Base-by-base conservation (phyloP, 2,888 invertebrate genomes). In the Pseudanteris insignis region DNA sequence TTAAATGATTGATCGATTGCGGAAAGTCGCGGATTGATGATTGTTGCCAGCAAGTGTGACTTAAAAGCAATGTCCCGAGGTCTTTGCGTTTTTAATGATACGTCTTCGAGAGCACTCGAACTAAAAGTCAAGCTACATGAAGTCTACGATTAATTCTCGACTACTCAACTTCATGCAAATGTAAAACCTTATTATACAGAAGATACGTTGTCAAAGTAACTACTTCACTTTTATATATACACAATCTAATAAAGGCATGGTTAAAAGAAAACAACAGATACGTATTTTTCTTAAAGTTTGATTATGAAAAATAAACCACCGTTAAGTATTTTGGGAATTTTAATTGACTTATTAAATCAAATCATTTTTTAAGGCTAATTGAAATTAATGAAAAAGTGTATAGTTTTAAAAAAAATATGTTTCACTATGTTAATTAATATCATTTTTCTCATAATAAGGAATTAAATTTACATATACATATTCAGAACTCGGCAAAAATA, bases 101-200 rank as follows among this genome's bases (percentile, higher is more conserved):
- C 58, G 29, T 50, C 40, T 48, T 57, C 55, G 44, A 58, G 50
- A 50, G 21, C 50, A 58, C 50, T 50, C 21, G 2, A 33, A 51
- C 24, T 38, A 28, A 51, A 48, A 41, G 30, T 48, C 36, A 30
- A 30, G 43, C 48, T 57, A 41, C 36, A 25, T 32, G 18, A 43
- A 36, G 12, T 25, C 9, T 48, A 14, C 29, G 12, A 33, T 40
- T 46, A 50, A 38, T n/a, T 51, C 26, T 12, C 11, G 11, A 36
- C 34, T 47, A 53, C 11, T 14, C 32, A 28, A 53, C 25, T 51
- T 38, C 59, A 41, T 59, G 51, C 51, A 59, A 51, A 59, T 41
- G 40, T 43, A 26, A 37, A 44, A 51, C 28, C 46, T 59, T 44
- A 59, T 59, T 51, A 59, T 51, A 51, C 41, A 44, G 37, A 37